Evolutionary conservation across 2,113 vertebrate genomes (phyloP).

Genomic region (Aldabrachelys gigantea): DNA sequence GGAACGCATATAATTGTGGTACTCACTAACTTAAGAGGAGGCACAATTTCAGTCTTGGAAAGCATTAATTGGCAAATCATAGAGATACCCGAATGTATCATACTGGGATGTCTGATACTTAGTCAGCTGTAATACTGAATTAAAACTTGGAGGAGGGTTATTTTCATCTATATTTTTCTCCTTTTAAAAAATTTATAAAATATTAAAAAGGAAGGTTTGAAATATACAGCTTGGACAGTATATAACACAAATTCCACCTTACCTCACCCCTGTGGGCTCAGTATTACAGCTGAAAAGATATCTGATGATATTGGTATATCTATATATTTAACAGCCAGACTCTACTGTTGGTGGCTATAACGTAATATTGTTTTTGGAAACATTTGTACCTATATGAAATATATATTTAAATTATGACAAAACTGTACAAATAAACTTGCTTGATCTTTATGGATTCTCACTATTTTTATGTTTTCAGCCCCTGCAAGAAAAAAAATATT

Average conservation of each 20-base stretch:
- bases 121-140: background rate
- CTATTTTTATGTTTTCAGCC: background rate
- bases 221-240: background rate
- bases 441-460: background rate
- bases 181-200: background rate
- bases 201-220: background rate
- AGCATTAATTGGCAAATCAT: background rate
- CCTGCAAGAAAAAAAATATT: background rate
- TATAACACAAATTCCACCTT: background rate
- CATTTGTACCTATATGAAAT: background rate
- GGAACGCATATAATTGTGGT: background rate
- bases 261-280: background rate
- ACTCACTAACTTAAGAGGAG: background rate
- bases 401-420: background rate
- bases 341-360: fast-evolving
- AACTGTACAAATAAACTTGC: background rate
- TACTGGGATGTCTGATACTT: background rate
- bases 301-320: background rate
- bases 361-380: background rate
- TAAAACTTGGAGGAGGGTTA: background rate
- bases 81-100: background rate
- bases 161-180: background rate
- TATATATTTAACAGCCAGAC: background rate
- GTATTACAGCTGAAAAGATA: background rate
- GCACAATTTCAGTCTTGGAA: background rate